Conservation (phyloP, 2,888 invertebrate genomes). For the Caenorhabditis sp. region DNA sequence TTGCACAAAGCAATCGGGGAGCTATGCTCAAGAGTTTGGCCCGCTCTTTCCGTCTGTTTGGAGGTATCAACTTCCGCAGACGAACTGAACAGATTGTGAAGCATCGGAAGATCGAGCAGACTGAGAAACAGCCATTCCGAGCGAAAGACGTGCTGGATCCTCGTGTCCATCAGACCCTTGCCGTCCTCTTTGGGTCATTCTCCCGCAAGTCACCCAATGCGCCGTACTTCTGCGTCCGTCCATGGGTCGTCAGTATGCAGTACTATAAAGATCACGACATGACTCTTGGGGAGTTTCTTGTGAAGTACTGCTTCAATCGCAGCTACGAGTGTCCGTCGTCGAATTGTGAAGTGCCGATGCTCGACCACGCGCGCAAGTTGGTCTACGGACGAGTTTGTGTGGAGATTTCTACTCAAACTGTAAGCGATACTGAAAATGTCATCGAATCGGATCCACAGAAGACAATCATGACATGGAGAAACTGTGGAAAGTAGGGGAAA, state of each 20-base stretch:
- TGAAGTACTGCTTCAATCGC: conserved; percentile 81
- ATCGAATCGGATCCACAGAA: conserved; percentile 36
- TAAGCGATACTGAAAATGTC: conserved; percentile 36
- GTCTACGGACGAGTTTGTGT: conserved; percentile 82
- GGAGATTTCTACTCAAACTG: conserved; percentile 72
- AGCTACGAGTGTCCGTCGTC: conserved; percentile 88
- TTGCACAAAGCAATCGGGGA: conserved; percentile 34
- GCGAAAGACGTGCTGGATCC: conserved; percentile 80
- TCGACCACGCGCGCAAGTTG: conserved; percentile 90
- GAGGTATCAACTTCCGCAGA: conserved; percentile 45
- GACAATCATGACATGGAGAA: conserved; percentile 74
- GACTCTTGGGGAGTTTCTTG: conserved; percentile 92
- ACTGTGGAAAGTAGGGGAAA: conserved; percentile 69
- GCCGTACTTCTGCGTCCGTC: conserved; percentile 91
- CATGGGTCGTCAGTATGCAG: conserved; percentile 92
- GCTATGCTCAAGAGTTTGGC: conserved; percentile 5
- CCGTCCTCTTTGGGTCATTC: conserved; percentile 87
- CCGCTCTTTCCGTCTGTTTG: conserved; percentile 36
- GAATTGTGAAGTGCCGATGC: conserved; percentile 88
- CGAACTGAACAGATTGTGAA: conserved; percentile 35
- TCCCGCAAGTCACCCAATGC: conserved; percentile 82
- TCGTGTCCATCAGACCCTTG: conserved; percentile 85
- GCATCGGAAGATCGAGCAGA: conserved; percentile 23
- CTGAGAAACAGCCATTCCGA: conserved; percentile 36
- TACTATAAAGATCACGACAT: conserved; percentile 95